Evolutionary conservation across 30 jellyfish, hydroid and myxozoan species (phyloP), one percentile per base, ranked within the genome.

Genomic region (Aurelia aurita): DNA sequence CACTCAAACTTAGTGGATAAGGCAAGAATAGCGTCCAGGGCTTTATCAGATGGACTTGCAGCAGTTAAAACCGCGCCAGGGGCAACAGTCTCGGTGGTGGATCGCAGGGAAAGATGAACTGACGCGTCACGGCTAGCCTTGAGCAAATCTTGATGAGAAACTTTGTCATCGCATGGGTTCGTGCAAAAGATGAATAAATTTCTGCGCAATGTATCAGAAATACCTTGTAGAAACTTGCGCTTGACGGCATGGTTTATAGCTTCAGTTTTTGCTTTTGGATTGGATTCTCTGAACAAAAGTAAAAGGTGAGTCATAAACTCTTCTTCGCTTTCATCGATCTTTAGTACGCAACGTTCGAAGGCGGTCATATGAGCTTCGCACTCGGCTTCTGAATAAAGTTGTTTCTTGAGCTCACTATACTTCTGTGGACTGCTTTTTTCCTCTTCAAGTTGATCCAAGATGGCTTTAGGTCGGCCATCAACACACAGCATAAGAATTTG

Each of bases 381-480:
- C 16, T 31, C 84, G 71, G 84, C 9, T 10, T 16, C 71, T 26
- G 84, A 71, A 45, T 71, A 27, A 20, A 71, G 71, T 19, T 71
- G 84, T 43, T 71, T 49, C 39, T 71, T 71, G 27, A 71, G 84
- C 31, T 14, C 84, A 19, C 39, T 27, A n/a, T 10, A 74, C n/a
- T 74, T 74, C 68, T 69, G 86, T 6, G 67, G 71, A 59, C 71
- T 59, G 71, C 71, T 25, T 9, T 59, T n/a, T n/a, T n/a, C 31
- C 20, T 74, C 51, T 57, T 74, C 78, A 51, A 74, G 51, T 57
- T 74, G 86, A 74, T 74, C 86, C 54, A 74, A 39, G 69, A 31
- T 19, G 32, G 83, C 83, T 71, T 74, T 57, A 26, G 11, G 79
- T 6, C 86, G 73, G 77, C 86, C 86, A 74, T 74, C 77, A 44